Conservation (phyloP, 2,113 vertebrate genomes). For the Panurus biarmicus region DNA sequence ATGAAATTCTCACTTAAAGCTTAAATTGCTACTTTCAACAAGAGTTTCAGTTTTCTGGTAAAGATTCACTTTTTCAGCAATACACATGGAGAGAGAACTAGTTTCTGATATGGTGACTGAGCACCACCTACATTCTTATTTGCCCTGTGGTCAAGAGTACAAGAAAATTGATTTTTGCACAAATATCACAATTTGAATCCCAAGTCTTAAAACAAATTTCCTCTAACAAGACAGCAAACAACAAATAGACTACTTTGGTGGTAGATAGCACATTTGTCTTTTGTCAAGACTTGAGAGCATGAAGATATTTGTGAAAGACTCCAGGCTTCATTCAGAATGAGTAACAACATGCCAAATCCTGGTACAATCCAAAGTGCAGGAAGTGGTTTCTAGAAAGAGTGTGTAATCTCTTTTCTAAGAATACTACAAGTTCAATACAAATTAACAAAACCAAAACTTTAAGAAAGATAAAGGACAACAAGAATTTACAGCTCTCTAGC, state of each 20-base stretch:
- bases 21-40: background rate
- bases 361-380: background rate
- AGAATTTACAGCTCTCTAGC: background rate
- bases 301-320: background rate
- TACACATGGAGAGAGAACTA: background rate
- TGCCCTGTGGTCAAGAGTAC: background rate
- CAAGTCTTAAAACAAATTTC: background rate
- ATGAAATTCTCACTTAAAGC: background rate
- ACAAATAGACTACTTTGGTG: background rate
- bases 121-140: background rate
- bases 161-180: background rate
- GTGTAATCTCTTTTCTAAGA: background rate
- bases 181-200: background rate
- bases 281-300: background rate
- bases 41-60: background rate
- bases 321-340: background rate
- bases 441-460: background rate
- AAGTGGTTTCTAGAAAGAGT: background rate
- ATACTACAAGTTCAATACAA: too few species aligned
- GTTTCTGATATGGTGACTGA: background rate
- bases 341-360: background rate
- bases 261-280: background rate
- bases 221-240: background rate
- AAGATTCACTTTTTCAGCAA: background rate
- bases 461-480: background rate